Conservation (phyloP, 2,797 vertebrate genomes). For the Paedocypris micromegethes region DNA sequence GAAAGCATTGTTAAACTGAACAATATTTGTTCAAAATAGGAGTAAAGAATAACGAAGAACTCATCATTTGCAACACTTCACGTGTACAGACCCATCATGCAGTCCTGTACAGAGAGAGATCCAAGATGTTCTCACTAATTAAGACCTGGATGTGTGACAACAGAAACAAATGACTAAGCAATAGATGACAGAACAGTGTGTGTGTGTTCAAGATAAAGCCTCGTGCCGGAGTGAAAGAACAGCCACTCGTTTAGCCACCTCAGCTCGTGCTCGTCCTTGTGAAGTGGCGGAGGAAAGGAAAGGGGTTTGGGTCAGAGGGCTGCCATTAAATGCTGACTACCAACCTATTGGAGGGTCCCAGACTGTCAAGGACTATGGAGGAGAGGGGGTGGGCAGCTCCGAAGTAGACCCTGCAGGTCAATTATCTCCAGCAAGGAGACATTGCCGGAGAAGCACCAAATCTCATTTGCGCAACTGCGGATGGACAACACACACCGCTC, state of each 20-base stretch:
- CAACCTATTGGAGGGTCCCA: conserved; percentile 62
- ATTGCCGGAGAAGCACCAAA: conserved; percentile 66
- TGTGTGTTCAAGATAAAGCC: conserved; percentile 23
- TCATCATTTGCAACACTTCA: too few relatives aligned
- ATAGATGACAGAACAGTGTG: conserved; percentile 22
- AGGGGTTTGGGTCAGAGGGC: conserved; percentile 62
- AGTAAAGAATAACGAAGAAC: too few relatives aligned
- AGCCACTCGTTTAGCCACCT: conserved; percentile 37
- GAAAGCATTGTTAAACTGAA: too few relatives aligned
- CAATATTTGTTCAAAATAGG: too few relatives aligned
- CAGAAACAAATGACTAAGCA: conserved; percentile 65
- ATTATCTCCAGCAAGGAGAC: conserved; percentile 70
- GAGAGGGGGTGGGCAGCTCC: conserved; percentile 54
- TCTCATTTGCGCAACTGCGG: conserved; percentile 70
- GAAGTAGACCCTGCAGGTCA: conserved; percentile 68
- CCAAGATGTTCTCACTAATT: conserved; percentile 59
- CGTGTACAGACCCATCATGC: too few relatives aligned
- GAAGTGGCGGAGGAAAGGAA: conserved; percentile 37
- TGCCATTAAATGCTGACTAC: conserved; percentile 65
- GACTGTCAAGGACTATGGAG: conserved; percentile 59
- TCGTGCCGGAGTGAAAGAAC: conserved; percentile 18
- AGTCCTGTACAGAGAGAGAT: conserved; percentile 40
- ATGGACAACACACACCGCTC: conserved; percentile 60
- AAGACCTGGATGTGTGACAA: conserved; percentile 60
- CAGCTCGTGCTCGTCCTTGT: conserved; percentile 45